Evolutionary conservation across 2,113 vertebrate species (phyloP).

Genomic region (Pavo muticus): DNA sequence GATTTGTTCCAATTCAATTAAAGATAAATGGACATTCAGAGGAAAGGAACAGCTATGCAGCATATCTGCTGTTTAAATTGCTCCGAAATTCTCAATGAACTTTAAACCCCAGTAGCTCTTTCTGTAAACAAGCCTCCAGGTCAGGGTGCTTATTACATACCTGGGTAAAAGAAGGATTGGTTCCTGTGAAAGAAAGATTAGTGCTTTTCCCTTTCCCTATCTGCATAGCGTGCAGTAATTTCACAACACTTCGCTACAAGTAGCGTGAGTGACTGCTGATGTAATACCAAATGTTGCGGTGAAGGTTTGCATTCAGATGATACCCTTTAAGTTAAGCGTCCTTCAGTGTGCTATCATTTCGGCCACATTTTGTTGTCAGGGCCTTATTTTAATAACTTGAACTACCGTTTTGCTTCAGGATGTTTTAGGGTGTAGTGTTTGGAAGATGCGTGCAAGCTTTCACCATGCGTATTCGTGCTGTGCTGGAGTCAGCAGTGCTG

Average conservation of each 20-base stretch:
- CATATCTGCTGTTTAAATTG: not conserved
- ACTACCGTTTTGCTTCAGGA: not conserved
- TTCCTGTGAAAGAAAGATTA: fast-evolving
- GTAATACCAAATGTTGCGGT: not conserved
- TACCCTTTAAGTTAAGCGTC: not conserved
- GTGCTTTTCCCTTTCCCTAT: not conserved
- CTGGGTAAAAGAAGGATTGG: not conserved
- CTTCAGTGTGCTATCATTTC: not conserved
- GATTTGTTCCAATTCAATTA: not conserved
- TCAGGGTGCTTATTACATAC: not conserved
- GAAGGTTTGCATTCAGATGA: not conserved
- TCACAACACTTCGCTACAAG: not conserved
- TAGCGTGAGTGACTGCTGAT: not conserved
- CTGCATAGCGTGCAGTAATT: not conserved
- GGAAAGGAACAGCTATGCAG: not conserved
- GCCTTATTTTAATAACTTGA: not conserved
- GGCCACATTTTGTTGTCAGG: not conserved
- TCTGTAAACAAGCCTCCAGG: not conserved
- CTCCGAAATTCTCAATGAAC: not conserved
- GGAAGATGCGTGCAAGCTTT: not conserved
- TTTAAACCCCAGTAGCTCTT: not conserved
- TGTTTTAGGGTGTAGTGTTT: not conserved
- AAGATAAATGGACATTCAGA: not conserved
- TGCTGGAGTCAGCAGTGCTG: not conserved
- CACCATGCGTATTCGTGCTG: not conserved